Conservation (phyloP, 2,113 vertebrate genomes). For the Clarias batrachus region DNA sequence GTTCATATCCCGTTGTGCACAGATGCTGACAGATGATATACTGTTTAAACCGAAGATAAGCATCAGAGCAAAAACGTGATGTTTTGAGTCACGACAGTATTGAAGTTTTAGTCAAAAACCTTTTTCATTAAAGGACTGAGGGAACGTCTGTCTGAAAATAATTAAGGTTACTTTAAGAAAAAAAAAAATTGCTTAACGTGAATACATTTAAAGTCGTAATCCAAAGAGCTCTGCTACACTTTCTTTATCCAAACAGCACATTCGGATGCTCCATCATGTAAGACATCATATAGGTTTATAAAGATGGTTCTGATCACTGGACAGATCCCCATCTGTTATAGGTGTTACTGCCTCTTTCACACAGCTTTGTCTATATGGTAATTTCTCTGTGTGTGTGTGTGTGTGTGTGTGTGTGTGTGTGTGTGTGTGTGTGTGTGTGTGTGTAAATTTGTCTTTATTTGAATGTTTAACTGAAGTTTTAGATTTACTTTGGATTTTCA, state of each 20-base stretch:
- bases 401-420: too few relatives aligned
- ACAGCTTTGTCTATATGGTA: background rate
- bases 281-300: background rate
- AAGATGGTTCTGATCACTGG: conserved; percentile 7
- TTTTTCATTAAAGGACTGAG: conserved; percentile 41
- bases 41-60: conserved; percentile 7
- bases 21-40: conserved; percentile 51
- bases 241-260: background rate
- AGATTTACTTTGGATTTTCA: too few relatives aligned
- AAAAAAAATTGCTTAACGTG: background rate
- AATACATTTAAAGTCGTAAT: conserved; percentile 13
- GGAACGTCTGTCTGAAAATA: conserved; percentile 68
- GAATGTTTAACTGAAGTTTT: too few relatives aligned
- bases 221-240: background rate
- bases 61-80: background rate
- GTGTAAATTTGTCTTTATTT: too few relatives aligned
- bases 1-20: conserved; percentile 62
- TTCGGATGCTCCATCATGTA: background rate
- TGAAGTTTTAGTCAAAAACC: background rate
- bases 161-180: conserved; percentile 45
- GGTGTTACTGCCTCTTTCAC: background rate
- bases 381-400: background rate
- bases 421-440: too few relatives aligned
- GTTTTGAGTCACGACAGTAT: conserved; percentile 1
- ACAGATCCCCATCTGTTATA: background rate